These are phyloP conservation scores for Betta splendens DNA, from an alignment of 2,797 vertebrate genomes.

Conservation along the genomic window DNA sequence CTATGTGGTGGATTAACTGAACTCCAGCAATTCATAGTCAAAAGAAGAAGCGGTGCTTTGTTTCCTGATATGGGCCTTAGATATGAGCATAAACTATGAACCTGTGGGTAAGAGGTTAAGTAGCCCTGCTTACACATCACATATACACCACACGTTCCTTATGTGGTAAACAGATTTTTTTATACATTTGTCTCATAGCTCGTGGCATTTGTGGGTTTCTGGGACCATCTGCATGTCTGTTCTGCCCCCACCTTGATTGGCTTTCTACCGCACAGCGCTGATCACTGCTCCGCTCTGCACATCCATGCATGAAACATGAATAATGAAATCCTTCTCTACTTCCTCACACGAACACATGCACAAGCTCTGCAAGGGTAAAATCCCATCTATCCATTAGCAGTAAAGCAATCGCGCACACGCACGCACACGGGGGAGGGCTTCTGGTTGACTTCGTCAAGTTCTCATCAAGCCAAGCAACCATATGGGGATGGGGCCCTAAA, in stretches of 20 bases:
- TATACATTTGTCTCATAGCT: conserved; percentile 41
- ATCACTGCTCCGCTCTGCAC: conserved; percentile 65
- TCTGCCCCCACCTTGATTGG: conserved; percentile 49
- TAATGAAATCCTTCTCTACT: conserved; percentile 67
- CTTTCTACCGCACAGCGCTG: conserved; percentile 53
- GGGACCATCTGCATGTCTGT: conserved; percentile 43
- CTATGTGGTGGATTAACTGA: too few species aligned
- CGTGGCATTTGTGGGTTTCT: conserved; percentile 48
- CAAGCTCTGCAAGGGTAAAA: conserved; percentile 53
- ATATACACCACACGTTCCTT: conserved; percentile 12
- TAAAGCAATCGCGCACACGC: conserved; percentile 60
- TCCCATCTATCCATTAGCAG: conserved; percentile 71
- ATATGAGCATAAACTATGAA: too few species aligned
- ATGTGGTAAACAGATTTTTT: conserved; percentile 26
- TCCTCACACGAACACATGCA: conserved; percentile 34
- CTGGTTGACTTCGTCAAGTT: conserved; percentile 79
- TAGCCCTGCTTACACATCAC: conserved; percentile 6
- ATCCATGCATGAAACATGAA: conserved; percentile 78
- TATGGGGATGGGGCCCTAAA: conserved; percentile 81
- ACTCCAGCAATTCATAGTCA: conserved; percentile 24
- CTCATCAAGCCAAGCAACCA: conserved; percentile 81
- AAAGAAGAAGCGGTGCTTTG: conserved; percentile 36
- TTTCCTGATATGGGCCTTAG: too few species aligned
- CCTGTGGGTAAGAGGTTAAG: conserved; percentile 35
- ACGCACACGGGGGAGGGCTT: conserved; percentile 51